A percentile compares a stretch with the other conserved stretches of the same genome.
phyloP scores from a whole-genome alignment of 1,140 invertebrate species.

The Mesaphorura yosii region DNA sequence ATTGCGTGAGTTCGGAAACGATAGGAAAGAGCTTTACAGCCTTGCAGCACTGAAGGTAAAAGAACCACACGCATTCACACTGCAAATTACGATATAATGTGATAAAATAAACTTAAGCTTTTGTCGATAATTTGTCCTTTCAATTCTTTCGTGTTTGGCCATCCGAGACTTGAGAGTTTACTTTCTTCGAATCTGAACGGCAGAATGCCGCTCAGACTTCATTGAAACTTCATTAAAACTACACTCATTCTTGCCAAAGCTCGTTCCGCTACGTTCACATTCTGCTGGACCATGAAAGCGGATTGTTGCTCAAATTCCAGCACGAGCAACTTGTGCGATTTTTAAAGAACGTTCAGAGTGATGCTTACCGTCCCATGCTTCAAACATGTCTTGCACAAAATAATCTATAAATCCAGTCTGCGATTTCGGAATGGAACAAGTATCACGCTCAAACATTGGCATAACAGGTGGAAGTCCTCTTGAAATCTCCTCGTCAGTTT shows the following conservation, averaged over 20 bases:
- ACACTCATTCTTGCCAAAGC: not conserved
- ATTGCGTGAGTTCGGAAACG: no score
- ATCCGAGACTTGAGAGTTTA: no score
- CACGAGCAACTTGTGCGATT: no score
- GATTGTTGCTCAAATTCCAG: not conserved
- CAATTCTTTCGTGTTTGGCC: no score
- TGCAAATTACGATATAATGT: not conserved
- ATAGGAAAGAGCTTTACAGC: no score
- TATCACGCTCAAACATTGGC: conserved; percentile 86
- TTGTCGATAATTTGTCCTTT: no score
- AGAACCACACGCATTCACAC: not conserved
- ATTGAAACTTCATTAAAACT: not conserved
- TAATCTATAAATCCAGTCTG: conserved; percentile 94
- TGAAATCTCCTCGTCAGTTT: conserved; percentile 86
- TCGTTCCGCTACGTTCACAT: not conserved
- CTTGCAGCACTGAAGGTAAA: not conserved
- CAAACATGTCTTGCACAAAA: conserved; percentile 94
- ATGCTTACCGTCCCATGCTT: conserved; percentile 83
- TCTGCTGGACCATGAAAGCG: no score
- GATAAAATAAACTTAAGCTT: no score
- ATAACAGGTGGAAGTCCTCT: conserved; percentile 77
- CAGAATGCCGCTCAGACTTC: not conserved
- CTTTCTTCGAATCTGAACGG: not conserved
- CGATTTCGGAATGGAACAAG: conserved; percentile 89
- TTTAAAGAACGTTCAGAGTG: no score